Conservation (phyloP, 2,797 vertebrate species). For the Crypturellus tataupa region DNA sequence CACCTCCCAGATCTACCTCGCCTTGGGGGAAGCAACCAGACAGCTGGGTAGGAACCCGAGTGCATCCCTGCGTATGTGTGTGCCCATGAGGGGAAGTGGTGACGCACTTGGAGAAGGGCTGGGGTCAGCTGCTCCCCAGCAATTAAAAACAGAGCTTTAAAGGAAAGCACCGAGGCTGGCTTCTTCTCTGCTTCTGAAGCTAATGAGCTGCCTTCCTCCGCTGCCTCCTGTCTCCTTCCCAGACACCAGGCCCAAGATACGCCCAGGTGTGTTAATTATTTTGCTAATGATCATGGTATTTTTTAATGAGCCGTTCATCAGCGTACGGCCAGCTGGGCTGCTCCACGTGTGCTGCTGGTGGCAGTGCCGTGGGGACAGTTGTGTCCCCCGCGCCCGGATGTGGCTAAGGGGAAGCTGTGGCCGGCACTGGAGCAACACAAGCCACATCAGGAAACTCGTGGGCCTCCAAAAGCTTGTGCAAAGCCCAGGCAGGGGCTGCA, state of each 20-base stretch:
- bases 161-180: background rate
- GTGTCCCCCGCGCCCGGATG: background rate
- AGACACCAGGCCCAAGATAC: background rate
- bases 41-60: background rate
- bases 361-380: too few species aligned
- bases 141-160: slow-evolving; percentile 62
- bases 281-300: slow-evolving; percentile 35
- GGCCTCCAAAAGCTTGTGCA: rapidly evolving
- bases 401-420: rapidly evolving
- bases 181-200: background rate
- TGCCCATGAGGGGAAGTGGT: background rate
- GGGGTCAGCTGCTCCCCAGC: slow-evolving; percentile 26
- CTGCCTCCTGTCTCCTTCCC: background rate
- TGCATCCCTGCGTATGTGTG: background rate
- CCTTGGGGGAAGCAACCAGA: background rate
- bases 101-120: background rate
- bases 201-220: slow-evolving; percentile 42
- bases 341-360: background rate
- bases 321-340: background rate
- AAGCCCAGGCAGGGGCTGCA: background rate
- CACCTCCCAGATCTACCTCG: background rate
- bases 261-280: slow-evolving; percentile 62
- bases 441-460: rapidly evolving
- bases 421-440: background rate
- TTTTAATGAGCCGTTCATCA: slow-evolving; percentile 47